A percentile compares a stretch with the other conserved stretches of the same genome.
phyloP scores from a whole-genome alignment of 2,797 vertebrate genomes.

The Danionella dracula region DNA sequence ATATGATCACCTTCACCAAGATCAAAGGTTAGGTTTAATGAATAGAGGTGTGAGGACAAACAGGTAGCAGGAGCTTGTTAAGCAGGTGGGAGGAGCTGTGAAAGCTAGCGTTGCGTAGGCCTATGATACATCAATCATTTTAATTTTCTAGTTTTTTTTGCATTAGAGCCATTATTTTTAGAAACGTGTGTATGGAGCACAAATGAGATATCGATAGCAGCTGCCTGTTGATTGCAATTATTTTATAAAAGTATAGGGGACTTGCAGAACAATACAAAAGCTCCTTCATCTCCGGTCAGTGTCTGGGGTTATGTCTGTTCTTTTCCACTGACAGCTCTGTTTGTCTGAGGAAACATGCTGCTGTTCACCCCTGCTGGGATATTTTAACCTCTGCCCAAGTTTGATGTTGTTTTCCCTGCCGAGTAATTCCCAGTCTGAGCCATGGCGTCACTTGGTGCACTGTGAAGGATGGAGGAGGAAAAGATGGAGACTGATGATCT shows the following conservation, averaged over 20 bases:
- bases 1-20: constrained; percentile 59
- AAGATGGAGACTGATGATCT: constrained; percentile 30
- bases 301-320: not conserved
- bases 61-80: constrained; percentile 33
- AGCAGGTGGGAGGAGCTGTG: not conserved
- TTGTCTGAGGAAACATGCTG: not conserved
- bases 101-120: no score
- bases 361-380: not conserved
- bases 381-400: not conserved
- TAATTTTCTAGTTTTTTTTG: no score
- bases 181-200: no score
- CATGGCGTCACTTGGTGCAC: constrained; percentile 32
- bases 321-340: not conserved
- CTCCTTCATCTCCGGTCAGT: not conserved
- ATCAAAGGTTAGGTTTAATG: constrained; percentile 69
- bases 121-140: no score
- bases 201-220: no score
- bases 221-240: no score
- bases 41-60: constrained; percentile 54
- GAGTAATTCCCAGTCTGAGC: constrained; percentile 1
- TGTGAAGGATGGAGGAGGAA: not conserved
- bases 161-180: no score
- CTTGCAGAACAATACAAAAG: no score
- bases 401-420: not conserved
- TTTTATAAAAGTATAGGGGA: no score